A percentile compares a stretch with the other conserved stretches of the same genome.
Conservation (phyloP, 2,888 invertebrate genomes). For the Dyspetes luteomarginatus region DNA sequence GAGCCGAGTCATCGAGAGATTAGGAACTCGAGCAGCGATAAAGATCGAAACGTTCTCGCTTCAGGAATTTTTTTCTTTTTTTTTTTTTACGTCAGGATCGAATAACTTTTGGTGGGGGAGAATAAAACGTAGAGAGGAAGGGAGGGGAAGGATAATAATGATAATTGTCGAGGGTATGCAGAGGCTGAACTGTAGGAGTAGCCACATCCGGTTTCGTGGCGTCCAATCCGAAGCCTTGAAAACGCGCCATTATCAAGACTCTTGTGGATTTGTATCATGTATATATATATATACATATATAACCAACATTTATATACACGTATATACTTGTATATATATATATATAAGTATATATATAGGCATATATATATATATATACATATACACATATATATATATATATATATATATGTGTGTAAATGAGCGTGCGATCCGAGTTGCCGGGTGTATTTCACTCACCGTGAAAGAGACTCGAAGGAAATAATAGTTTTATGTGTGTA, state of each 20-base stretch:
- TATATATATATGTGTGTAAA: too few species aligned
- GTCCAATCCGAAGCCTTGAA: slow-evolving; percentile 53
- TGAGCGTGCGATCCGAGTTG: slow-evolving; percentile 34
- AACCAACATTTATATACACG: not conserved
- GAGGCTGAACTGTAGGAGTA: slow-evolving; percentile 52
- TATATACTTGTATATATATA: not conserved
- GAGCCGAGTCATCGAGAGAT: slow-evolving; percentile 34
- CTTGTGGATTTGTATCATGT: too few species aligned
- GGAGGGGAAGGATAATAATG: slow-evolving; percentile 29
- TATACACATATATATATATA: not conserved
- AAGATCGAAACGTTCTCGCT: slow-evolving; percentile 12
- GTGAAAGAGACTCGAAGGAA: slow-evolving; percentile 26
- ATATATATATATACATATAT: slow-evolving; percentile 1
- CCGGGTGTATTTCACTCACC: slow-evolving; percentile 19
- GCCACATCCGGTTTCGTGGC: slow-evolving; percentile 58
- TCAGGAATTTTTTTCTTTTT: slow-evolving; percentile 9
- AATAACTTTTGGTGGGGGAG: not conserved
- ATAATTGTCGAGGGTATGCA: slow-evolving; percentile 46
- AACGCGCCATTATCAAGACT: slow-evolving; percentile 55
- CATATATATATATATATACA: too few species aligned
- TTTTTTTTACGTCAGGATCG: slow-evolving; percentile 12
- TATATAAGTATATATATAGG: not conserved
- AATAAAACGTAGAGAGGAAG: not conserved
- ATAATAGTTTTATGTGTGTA: slow-evolving; percentile 16
- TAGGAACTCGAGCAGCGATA: slow-evolving; percentile 43